Evolutionary conservation across 2,888 invertebrate genomes (phyloP), one percentile per base, ranked within the genome.

Genomic region (Argyra leucocephala): DNA sequence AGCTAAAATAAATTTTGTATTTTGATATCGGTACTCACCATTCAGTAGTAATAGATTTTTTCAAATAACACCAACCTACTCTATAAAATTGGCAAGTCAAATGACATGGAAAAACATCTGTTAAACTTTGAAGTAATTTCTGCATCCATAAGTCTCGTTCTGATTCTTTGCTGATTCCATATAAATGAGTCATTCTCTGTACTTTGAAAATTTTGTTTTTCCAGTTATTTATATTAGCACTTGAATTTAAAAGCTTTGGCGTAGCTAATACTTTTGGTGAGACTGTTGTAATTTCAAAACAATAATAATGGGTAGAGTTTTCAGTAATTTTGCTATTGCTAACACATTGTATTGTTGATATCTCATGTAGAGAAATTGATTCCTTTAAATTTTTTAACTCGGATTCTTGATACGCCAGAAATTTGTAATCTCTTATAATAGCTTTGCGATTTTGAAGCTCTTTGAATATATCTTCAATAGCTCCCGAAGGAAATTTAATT

Each of bases 31-130:
- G 5, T 31, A 31, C 31, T 2, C 6, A 48, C 48, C 48, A 48
- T 48, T 48, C 48, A 3, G 48, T n/a, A 12, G 48, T 48, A 5
- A 48, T 48, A 2, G 48, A 48, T n/a, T 48, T 48, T 15, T 85
- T 88, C 68, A 92, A 79, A 75, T 88, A 91, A 70, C 89, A 89
- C 91, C 91, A 92, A 24, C 92, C 92, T 70, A 88, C 87, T 73
- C 90, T 81, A 21, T 86, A 87, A 72, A 85, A 88, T 74, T 90
- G 88, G 1, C 88, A 82, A 0, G 87, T 86, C 67, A 88, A 85
- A 72, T 86, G 86, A 0, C 84, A 78, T 1, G 88, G 86, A 74
- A 88, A 86, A n/a, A 83, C 82, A 31, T 83, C 81, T 0, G 89
- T 89, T 22, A 90, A 78, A 71, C 87, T 86, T 75, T 91, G 90